Evolutionary conservation across 2,797 vertebrate species (phyloP), one percentile per base, ranked within the genome.

Genomic region (Ceyx erithaca): DNA sequence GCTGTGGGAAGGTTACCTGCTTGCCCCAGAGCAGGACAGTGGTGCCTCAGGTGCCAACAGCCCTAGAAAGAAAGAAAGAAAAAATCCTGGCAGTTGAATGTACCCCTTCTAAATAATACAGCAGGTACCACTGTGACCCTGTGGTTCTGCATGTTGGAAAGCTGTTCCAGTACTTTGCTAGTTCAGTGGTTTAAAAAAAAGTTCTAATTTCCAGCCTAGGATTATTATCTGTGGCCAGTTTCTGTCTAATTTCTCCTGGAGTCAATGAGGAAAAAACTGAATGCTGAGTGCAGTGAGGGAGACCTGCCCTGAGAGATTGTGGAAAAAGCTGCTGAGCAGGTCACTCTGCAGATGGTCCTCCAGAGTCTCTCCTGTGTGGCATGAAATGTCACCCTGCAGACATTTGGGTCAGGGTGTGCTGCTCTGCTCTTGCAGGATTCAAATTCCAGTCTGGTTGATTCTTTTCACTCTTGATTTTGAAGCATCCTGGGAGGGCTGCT

Each of bases 311-410:
- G 17, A 45, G 43, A 83, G 43, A 21, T 71, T 79, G 30, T 79
- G 40, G 58, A 35, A 61, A 75, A 78, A 72, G 33, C 54, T 78
- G 51, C 69, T 85, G 77, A 71, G 48, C 69, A 62, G 37, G 77
- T 84, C 25, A 18, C 26, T 68, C 9, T 22, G 12, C 5, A 10
- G 14, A 12, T 46, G 9, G 9, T 46, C 55, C 54, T 58, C n/a
- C 48, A 67, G 40, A 45, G 8, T 48, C 22, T 75, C 68, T 89
- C 5, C 1, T 30, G 67, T 63, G 14, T 82, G 31, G 67, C 4
- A 43, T 30, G 30, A 87, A 64, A 43, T 26, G 17, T 37, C 35
- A 9, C 11, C 21, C 2, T 67, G 41, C 21, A 54, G 41, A 31
- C 23, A 3, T 9, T 46, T 48, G 21, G 46, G 23, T 54, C 18